These are phyloP conservation scores for Nesogale talazaci DNA, from an alignment of 2,113 vertebrate species.

Conservation along the genomic window DNA sequence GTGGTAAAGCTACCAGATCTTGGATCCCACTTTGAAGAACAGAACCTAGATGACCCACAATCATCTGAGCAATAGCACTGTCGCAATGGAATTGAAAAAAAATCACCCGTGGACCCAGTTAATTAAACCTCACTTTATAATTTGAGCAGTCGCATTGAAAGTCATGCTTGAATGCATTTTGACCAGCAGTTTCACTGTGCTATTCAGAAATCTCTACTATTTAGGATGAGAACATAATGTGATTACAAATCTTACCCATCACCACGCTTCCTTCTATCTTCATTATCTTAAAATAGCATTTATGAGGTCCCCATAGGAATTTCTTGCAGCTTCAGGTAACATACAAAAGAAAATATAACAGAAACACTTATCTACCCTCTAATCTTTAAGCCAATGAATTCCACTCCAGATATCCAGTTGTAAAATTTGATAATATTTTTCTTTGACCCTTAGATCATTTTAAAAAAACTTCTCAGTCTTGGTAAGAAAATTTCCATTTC, in stretches of 20 bases:
- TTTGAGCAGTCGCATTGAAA: slow-evolving; percentile 24
- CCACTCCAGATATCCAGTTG: background rate
- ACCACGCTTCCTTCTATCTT: background rate
- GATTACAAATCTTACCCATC: background rate
- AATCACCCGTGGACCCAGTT: background rate
- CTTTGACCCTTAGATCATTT: slow-evolving; percentile 22
- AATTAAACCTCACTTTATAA: slow-evolving; percentile 26
- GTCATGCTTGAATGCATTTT: background rate
- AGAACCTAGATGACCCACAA: background rate
- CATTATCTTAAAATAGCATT: background rate
- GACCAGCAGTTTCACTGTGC: background rate
- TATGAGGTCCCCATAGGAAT: background rate
- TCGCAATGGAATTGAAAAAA: background rate
- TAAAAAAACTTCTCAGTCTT: slow-evolving; percentile 25
- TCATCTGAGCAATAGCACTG: background rate
- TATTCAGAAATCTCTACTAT: background rate
- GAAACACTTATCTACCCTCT: background rate
- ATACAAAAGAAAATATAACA: background rate
- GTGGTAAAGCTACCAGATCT: background rate
- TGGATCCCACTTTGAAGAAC: background rate
- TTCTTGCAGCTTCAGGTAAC: background rate
- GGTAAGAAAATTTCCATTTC: slow-evolving; percentile 23
- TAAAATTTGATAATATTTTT: slow-evolving; percentile 39
- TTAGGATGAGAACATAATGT: background rate
- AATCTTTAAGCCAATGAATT: background rate